Evolutionary conservation across 2,797 vertebrate species (phyloP).

Genomic region (Holocentrus rufus): DNA sequence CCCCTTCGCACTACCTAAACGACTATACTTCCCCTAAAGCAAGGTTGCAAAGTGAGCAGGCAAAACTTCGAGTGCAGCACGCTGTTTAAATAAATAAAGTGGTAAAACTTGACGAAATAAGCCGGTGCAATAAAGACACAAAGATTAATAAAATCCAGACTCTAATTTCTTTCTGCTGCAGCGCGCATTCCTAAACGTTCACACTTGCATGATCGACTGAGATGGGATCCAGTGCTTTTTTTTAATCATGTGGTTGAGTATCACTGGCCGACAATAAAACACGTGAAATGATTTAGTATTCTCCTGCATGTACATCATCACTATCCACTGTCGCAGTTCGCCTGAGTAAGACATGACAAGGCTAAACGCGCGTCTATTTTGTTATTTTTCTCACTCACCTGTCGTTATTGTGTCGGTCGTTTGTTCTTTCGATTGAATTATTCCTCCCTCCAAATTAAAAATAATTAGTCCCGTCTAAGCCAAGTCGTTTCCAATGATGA

Average conservation of each 20-base stretch:
- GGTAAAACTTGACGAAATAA: background rate
- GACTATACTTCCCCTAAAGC: background rate
- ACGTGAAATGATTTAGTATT: conserved; percentile 21
- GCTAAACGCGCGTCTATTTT: background rate
- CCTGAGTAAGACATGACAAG: background rate
- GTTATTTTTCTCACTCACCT: conserved; percentile 76
- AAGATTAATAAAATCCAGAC: background rate
- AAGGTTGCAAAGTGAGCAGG: conserved; percentile 1
- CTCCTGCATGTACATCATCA: conserved; percentile 9
- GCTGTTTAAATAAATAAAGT: background rate
- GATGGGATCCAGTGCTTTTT: background rate
- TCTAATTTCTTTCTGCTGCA: conserved; percentile 7
- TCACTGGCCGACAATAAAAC: conserved; percentile 27
- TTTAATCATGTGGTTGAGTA: background rate
- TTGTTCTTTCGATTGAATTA: conserved; percentile 52
- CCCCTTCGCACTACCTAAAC: background rate
- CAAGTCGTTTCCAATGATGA: conserved; percentile 68
- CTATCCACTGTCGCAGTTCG: background rate
- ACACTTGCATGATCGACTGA: background rate
- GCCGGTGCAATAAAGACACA: background rate
- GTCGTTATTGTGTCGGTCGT: conserved; percentile 60
- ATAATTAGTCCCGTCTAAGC: conserved; percentile 76
- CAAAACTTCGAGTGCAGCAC: conserved; percentile 17
- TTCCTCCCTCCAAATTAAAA: conserved; percentile 61
- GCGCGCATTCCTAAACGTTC: background rate